Evolutionary conservation across 2,888 invertebrate species (phyloP).

Genomic region (Entomobrya proxima): DNA sequence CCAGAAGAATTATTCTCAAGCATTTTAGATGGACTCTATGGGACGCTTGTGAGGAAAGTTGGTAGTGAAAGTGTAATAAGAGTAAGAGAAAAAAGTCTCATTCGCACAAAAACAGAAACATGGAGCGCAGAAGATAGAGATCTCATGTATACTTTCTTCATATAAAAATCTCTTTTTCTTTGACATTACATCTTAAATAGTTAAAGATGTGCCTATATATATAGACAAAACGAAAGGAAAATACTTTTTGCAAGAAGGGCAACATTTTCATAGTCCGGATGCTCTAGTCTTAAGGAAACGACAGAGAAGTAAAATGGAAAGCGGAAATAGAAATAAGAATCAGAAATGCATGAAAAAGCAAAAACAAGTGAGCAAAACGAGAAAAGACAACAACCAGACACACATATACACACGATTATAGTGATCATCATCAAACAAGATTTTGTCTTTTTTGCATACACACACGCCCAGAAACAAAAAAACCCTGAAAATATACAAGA

Average conservation of each 20-base stretch:
- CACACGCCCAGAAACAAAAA: no score
- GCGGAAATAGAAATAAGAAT: conserved; percentile 18
- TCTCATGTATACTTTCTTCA: neutral
- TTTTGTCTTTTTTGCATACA: neutral
- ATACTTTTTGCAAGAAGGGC: neutral
- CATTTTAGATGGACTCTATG: conserved; percentile 38
- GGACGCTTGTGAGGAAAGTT: conserved; percentile 21
- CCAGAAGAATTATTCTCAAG: neutral
- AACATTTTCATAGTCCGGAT: neutral
- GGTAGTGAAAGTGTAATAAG: neutral
- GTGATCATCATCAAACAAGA: conserved; percentile 15
- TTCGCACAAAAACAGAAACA: neutral
- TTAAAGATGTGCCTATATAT: neutral
- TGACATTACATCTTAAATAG: neutral
- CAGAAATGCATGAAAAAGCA: conserved; percentile 25
- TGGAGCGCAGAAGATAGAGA: no score
- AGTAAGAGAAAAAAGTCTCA: conserved; percentile 5
- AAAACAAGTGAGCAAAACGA: neutral
- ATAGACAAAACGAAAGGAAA: neutral
- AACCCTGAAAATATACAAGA: neutral
- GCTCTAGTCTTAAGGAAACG: neutral
- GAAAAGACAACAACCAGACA: conserved; percentile 8
- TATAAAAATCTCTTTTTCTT: neutral
- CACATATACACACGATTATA: conserved; percentile 30
- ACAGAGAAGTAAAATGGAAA: neutral